Base-by-base conservation (phyloP, 2,113 vertebrate genomes). In the Pleuronectes platessa region DNA sequence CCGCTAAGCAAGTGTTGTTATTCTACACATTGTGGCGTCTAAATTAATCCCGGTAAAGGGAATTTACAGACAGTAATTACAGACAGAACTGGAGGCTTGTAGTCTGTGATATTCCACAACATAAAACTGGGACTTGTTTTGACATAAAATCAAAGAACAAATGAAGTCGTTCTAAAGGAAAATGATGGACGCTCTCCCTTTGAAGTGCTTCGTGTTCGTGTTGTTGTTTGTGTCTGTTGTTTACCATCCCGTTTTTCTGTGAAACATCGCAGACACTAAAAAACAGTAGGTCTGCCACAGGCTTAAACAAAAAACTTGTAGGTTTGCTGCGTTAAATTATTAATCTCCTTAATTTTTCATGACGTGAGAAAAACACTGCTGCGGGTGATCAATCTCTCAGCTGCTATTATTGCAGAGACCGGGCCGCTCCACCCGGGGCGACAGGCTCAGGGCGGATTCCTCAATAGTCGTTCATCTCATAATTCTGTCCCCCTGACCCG, bases 401-500 rank as follows among this genome's bases (percentile, higher is more conserved):
- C 2, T 7, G 8, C 20, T 54, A 9, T 54, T n/a, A 20, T 54
- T 21, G 21, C 20, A 10, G 27, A 42, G 18, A 2, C 10, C 45
- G 21, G 11, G 0, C 24, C n/a, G 10, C 3, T 7, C 5, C 74
- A 70, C 42, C 21, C 2, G 10, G 3, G 35, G 8, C 4, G 49
- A 35, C 1, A 8, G 35, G 7, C 6, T 10, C 35, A 24, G 51
- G 51, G 51, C 7, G 3, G 8, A 71, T 71, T 66, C 59, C 55
- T 76, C 15, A 51, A 70, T 14, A 11, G 23, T 13, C 18, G 59
- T 15, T 79, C 67, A 77, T 68, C 75, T 84, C 74, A 86, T 66
- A 87, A 79, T 61, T 73, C 53, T 68, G 37, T 60, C 60, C 13
- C 23, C 13, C 7, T 77, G 67, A 80, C 51, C 66, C 59, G 3